Base-by-base conservation (phyloP, 23 tunicate genomes). In the Oikopleura albicans region DNA sequence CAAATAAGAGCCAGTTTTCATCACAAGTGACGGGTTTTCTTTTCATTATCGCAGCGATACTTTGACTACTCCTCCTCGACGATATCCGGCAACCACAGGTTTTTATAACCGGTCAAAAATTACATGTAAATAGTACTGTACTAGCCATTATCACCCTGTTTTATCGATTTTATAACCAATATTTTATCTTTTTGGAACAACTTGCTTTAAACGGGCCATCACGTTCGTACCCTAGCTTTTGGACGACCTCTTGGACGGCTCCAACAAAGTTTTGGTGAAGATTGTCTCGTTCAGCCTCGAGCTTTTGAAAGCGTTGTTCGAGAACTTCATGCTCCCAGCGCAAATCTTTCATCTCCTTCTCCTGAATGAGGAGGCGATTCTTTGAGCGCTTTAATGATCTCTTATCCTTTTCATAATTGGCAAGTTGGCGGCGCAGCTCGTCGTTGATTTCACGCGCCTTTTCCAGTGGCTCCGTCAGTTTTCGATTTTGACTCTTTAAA, bases 281-380 rank as follows among this genome's bases (percentile, higher is more conserved):
- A 39, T 89, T 91, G 79, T 93, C 94, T 1, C 98, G 87, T 76
- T 93, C 98, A 76, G 86, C 86, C 41, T 88, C 86, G 59, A 49
- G 59, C 22, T 22, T 8, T 8, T 49, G 8, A 85, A 93, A 93
- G 38, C 94, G 84, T 56, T 93, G 98, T 66, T 89, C 91, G 84
- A 93, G 76, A 40, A 93, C 95, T 56, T 93, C 98, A 66, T 90
- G 98, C 83, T 93, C 98, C 98, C 98, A 93, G 66, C 90, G 86
- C 85, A 89, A 75, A 39, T 87, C 84, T 79, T 93, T 93, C 87
- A 87, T 86, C 66, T 93, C 98, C 66, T 93, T 90, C 27, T 88
- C 89, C 88, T 87, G 83, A 22, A 88, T 87, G 1, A 84, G 87
- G 38, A 93, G 83, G 39, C 98, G 41, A 1, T 91, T 93, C 76